phyloP scores from a whole-genome alignment of 2,888 invertebrate species.

The Furcula furcula region DNA sequence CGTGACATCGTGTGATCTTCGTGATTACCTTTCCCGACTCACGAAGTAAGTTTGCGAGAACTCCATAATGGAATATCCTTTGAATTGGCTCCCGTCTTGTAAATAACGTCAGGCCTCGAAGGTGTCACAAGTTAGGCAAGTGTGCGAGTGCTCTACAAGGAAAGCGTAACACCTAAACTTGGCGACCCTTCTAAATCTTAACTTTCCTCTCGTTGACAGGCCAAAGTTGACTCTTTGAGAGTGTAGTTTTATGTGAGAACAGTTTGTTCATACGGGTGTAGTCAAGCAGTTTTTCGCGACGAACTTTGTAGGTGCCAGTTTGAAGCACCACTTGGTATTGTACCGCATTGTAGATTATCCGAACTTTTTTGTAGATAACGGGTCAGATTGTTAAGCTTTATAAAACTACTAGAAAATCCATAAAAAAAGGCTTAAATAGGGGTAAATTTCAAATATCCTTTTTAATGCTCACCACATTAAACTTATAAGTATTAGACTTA shows the following conservation, averaged over 20 bases:
- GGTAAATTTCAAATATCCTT: too few species aligned
- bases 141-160: slow-evolving; percentile 22
- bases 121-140: slow-evolving; percentile 52
- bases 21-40: slow-evolving; percentile 35
- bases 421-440: too few species aligned
- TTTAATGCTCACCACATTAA: too few species aligned
- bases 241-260: slow-evolving; percentile 35
- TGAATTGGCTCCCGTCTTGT: slow-evolving; percentile 45
- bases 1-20: slow-evolving; percentile 20
- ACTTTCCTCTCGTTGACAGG: slow-evolving; percentile 55
- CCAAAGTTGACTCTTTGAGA: slow-evolving; percentile 46
- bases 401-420: too few species aligned
- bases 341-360: too few species aligned
- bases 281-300: not conserved
- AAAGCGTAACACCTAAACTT: slow-evolving; percentile 46
- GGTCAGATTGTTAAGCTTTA: too few species aligned
- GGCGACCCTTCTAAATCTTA: slow-evolving; percentile 60
- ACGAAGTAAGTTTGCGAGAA: slow-evolving; percentile 43
- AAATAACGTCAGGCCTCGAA: slow-evolving; percentile 46
- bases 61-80: slow-evolving; percentile 50
- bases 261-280: slow-evolving; percentile 12
- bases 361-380: too few species aligned
- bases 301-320: too few species aligned
- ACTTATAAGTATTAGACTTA: too few species aligned
- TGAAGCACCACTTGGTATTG: too few species aligned